phyloP scores from a whole-genome alignment of 2,113 vertebrate species.

The Corydoras sp. region DNA sequence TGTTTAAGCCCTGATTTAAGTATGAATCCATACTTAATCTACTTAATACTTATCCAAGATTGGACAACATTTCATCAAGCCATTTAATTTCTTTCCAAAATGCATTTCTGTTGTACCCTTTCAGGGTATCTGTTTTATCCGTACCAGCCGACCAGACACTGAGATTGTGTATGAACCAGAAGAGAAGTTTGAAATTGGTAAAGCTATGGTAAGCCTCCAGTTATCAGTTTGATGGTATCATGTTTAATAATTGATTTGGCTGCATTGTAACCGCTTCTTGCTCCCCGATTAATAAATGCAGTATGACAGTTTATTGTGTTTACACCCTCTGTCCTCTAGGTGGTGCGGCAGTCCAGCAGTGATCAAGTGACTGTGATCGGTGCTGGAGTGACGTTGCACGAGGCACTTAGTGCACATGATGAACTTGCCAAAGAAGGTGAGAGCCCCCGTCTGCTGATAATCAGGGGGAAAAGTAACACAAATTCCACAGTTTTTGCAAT shows the following conservation, averaged over 20 bases:
- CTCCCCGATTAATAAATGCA: too few relatives aligned
- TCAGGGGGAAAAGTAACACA: neutral
- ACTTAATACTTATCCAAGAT: too few relatives aligned
- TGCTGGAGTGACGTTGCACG: constrained; percentile 79
- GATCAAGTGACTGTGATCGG: constrained; percentile 76
- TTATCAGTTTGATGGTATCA: too few relatives aligned
- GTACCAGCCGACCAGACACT: constrained; percentile 71
- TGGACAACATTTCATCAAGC: neutral
- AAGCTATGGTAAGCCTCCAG: constrained; percentile 67
- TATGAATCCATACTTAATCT: too few relatives aligned
- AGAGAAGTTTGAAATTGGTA: constrained; percentile 76
- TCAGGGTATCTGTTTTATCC: constrained; percentile 80
- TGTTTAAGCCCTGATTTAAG: too few relatives aligned
- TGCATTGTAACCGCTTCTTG: too few relatives aligned
- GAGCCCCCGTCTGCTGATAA: constrained; percentile 25
- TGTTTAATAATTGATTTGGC: neutral
- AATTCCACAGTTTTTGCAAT: neutral
- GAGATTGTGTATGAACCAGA: constrained; percentile 67
- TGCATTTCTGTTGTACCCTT: neutral
- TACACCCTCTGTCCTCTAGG: constrained; percentile 53
- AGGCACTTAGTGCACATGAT: constrained; percentile 73
- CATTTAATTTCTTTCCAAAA: neutral
- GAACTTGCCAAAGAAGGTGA: constrained; percentile 69
- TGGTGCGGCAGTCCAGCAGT: constrained; percentile 65
- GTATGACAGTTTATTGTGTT: neutral